These are phyloP conservation scores for Darwinula stevensoni DNA, from an alignment of 2,888 invertebrate genomes.

Conservation along the genomic window DNA sequence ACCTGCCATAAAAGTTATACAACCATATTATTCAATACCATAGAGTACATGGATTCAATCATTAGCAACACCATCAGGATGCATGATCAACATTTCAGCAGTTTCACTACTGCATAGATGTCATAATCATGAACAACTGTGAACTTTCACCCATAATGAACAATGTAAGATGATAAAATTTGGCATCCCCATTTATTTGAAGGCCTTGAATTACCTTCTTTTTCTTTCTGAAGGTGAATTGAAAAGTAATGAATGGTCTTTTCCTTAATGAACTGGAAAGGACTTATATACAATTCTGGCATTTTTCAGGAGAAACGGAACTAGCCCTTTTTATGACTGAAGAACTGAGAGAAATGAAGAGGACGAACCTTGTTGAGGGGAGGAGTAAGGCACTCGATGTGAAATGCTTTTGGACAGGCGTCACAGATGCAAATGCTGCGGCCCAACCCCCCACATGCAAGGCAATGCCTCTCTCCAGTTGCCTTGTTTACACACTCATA, in stretches of 20 bases:
- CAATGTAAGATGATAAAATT: too few species aligned
- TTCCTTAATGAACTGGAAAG: not conserved
- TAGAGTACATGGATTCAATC: too few species aligned
- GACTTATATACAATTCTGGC: not conserved
- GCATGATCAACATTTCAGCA: too few species aligned
- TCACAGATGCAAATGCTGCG: constrained; percentile 56
- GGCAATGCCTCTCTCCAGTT: constrained; percentile 68
- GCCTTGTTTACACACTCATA: constrained; percentile 31
- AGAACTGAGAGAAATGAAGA: constrained; percentile 4
- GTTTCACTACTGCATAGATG: too few species aligned
- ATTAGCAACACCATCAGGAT: too few species aligned
- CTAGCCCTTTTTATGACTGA: constrained; percentile 4
- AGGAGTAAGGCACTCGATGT: constrained; percentile 73
- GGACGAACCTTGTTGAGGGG: constrained; percentile 37
- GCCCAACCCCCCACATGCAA: constrained; percentile 53
- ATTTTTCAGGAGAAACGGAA: not conserved
- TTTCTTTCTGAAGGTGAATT: too few species aligned
- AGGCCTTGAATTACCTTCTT: too few species aligned
- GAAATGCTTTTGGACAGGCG: constrained; percentile 65
- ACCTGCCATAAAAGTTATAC: constrained; percentile 25
- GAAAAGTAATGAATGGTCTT: too few species aligned
- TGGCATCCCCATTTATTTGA: too few species aligned
- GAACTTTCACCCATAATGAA: too few species aligned
- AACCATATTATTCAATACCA: too few species aligned
- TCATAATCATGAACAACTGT: too few species aligned